Base-by-base conservation (phyloP, 2,888 invertebrate genomes). In the Hirtodrosophila trivittata region DNA sequence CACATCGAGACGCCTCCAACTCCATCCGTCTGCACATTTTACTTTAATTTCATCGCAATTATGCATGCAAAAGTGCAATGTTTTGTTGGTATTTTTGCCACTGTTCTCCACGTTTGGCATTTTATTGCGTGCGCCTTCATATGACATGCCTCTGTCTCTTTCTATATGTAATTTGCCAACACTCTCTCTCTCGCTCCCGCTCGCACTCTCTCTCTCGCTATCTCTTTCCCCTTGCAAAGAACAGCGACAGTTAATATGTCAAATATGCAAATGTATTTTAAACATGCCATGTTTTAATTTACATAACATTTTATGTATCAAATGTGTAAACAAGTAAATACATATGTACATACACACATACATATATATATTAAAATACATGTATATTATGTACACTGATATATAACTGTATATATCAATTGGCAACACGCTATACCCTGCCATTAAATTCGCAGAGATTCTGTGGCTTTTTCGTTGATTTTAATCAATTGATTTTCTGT, bases 31-130 rank as follows among this genome's bases (percentile, higher is more conserved):
- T 74, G 74, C 63, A 55, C 64, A 62, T 82, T 86, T 83, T 66
- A 68, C 69, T 83, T 83, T 86, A 83, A 86, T 83, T 83, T 81
- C 73, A 52, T 65, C 64, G 84, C 84, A 82, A 82, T 82, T 82
- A 82, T 83, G 81, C 82, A 82, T 83, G 86, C 74, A 80, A 80
- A 82, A 86, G 72, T 83, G 72, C 81, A 86, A 75, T 80, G 71
- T 66, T 67, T 83, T 70, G 82, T 82, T 83, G 69, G 58, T 70
- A 62, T 75, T 73, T 66, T 59, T 37, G 16, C 21, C 46, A 14
- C 41, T 75, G 63, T 66, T 21, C 41, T 56, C 63, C 47, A 66
- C 57, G 57, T 56, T 66, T 59, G 63, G 67, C 68, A 75, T 74
- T 76, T 80, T 65, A 69, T 83, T 86, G 83, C 84, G 65, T 82